phyloP scores from a whole-genome alignment of 2,888 invertebrate genomes.

The Agrochola litura region DNA sequence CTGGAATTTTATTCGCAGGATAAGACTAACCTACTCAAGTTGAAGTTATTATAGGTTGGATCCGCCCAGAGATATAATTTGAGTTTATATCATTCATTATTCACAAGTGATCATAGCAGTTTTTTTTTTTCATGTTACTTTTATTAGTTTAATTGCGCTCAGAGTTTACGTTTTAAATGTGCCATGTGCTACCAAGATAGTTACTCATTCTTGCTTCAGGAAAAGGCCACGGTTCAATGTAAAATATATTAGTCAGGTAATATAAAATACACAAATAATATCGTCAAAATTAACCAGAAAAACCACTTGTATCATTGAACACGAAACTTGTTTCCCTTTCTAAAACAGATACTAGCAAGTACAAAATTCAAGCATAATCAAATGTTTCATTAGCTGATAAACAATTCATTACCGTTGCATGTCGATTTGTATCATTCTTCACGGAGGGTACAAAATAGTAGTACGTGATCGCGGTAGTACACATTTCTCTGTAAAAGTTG shows the following conservation, averaged over 20 bases:
- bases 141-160: too few species aligned
- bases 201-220: neutral
- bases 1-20: neutral
- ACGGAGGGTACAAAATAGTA: constrained; percentile 1
- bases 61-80: neutral
- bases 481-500: constrained; percentile 24
- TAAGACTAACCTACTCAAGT: neutral
- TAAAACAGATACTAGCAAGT: neutral
- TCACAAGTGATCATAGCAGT: neutral
- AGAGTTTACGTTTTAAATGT: neutral
- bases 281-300: neutral
- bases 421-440: constrained; percentile 16
- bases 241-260: too few species aligned
- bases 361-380: neutral
- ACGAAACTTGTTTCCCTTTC: neutral
- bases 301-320: neutral
- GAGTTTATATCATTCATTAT: neutral
- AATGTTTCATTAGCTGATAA: neutral
- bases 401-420: constrained; percentile 4
- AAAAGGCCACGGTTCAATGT: neutral
- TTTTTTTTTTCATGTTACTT: neutral
- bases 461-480: constrained; percentile 12
- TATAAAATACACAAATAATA: neutral
- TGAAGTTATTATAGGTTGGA: too few species aligned
- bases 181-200: neutral